Evolutionary conservation across 2,888 invertebrate species (phyloP), one percentile per base, ranked within the genome.

Genomic region (Dynastes tityus): DNA sequence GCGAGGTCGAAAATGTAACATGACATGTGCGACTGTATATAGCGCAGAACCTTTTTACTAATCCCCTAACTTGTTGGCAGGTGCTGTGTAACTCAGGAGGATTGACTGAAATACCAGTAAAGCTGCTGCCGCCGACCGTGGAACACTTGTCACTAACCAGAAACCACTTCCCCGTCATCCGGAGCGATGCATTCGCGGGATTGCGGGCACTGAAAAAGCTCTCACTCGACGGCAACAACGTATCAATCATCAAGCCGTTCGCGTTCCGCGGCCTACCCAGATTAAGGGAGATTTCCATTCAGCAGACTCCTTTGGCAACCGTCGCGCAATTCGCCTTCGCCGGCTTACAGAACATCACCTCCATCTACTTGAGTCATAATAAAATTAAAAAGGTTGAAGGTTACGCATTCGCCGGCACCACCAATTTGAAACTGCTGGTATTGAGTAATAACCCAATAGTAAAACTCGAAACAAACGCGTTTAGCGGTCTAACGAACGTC

Each of bases 31-130:
- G 73, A 73, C 67, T 64, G 55, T 58, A 55, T 51, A 76, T 13
- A 53, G 53, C 53, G 53, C 27, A 51, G 77, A 58, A 79, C 64
- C 76, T 75, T 75, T 65, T 63, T 75, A 77, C 77, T 81, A 81
- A 82, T 80, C 80, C 80, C 9, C 82, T 81, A 79, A 78, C 80
- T 85, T 82, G 85, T 82, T 90, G 89, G 71, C 91, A 96, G 96
- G 96, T 96, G 84, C 92, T 96, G 86, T 96, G 96, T 91, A 96
- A 96, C 90, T 95, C 95, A 81, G 96, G 96, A 80, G 93, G 94
- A 79, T 90, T 96, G 84, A 92, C 92, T 80, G 95, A 95, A 85
- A 95, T 96, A 83, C 96, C 96, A 68, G 91, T 94, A 78, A 91
- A 92, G 81, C 91, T 93, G 82, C 90, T 97, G 84, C 95, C 96